These are phyloP conservation scores for Drosophila birchii DNA, from an alignment of 2,888 invertebrate species.

Conservation along the genomic window DNA sequence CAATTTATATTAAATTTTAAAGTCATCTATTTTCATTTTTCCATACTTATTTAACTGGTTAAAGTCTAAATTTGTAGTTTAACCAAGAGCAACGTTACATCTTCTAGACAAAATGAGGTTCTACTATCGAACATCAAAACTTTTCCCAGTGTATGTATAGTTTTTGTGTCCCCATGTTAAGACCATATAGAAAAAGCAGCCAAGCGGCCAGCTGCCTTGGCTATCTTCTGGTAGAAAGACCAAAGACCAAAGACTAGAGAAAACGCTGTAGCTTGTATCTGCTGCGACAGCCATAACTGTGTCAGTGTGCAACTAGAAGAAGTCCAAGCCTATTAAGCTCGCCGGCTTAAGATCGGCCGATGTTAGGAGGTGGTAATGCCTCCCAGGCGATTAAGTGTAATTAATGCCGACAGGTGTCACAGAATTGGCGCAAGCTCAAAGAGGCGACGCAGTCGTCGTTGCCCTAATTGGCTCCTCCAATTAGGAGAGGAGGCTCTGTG, in stretches of 20 bases:
- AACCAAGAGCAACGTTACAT: background rate
- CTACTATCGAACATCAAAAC: background rate
- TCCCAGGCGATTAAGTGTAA: slow-evolving; percentile 63
- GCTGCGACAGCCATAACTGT: slow-evolving; percentile 44
- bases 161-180: slow-evolving; percentile 37
- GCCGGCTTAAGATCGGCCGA: slow-evolving; percentile 68
- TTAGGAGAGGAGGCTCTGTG: slow-evolving; percentile 15
- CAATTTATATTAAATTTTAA: background rate
- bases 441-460: too few species aligned
- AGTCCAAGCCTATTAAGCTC: slow-evolving; percentile 69
- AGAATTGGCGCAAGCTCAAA: slow-evolving; percentile 57
- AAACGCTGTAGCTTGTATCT: slow-evolving; percentile 50
- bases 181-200: slow-evolving; percentile 54
- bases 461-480: slow-evolving; percentile 44
- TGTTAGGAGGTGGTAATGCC: slow-evolving; percentile 19
- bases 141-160: slow-evolving; percentile 7
- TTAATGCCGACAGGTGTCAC: slow-evolving; percentile 65
- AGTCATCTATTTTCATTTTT: too few species aligned
- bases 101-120: background rate
- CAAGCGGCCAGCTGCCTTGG: slow-evolving; percentile 36
- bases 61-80: too few species aligned
- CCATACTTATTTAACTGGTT: background rate
- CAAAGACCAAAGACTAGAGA: slow-evolving; percentile 41
- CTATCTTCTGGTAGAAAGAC: slow-evolving; percentile 20
- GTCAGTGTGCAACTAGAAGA: slow-evolving; percentile 57